Evolutionary conservation across 1,140 invertebrate genomes (phyloP).

Genomic region (Dendroctonus ponderosae): DNA sequence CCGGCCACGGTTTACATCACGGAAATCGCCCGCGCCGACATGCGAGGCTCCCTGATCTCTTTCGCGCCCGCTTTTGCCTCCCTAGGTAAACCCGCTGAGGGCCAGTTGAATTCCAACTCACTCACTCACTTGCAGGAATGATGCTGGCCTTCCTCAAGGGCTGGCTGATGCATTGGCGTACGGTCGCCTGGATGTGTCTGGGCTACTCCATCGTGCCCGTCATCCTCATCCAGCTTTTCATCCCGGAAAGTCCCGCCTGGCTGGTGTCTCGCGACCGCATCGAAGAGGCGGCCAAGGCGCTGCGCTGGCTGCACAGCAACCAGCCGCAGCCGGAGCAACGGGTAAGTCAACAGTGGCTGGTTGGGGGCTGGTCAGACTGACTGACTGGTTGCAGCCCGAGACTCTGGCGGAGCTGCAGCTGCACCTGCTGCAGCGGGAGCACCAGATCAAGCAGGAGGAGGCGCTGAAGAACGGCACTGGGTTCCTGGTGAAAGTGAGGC

Average conservation of each 20-base stretch:
- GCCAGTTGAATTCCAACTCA: not conserved
- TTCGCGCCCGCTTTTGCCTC: slow-evolving; percentile 39
- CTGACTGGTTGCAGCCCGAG: slow-evolving; percentile 32
- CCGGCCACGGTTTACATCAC: slow-evolving; percentile 65
- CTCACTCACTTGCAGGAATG: slow-evolving; percentile 54
- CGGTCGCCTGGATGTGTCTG: slow-evolving; percentile 58
- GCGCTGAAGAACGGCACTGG: slow-evolving; percentile 33
- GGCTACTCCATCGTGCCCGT: slow-evolving; percentile 57
- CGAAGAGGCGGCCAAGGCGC: slow-evolving; percentile 55
- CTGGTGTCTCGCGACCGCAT: slow-evolving; percentile 57
- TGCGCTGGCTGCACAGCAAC: slow-evolving; percentile 53
- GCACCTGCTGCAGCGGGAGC: slow-evolving; percentile 49
- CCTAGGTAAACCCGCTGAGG: slow-evolving; percentile 50
- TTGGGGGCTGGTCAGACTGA: not conserved
- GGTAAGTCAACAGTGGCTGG: slow-evolving; percentile 28
- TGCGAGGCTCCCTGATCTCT: slow-evolving; percentile 55
- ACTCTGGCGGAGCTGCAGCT: slow-evolving; percentile 48
- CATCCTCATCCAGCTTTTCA: slow-evolving; percentile 54
- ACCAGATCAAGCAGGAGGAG: slow-evolving; percentile 50
- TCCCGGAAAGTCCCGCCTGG: slow-evolving; percentile 71
- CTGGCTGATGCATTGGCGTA: slow-evolving; percentile 59
- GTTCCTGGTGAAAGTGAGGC: slow-evolving; percentile 45
- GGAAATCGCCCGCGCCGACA: slow-evolving; percentile 59
- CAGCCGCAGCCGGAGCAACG: slow-evolving; percentile 47
- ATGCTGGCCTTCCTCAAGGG: slow-evolving; percentile 62